Conservation (phyloP, 2,113 vertebrate genomes). For the Neomonachus schauinslandi region DNA sequence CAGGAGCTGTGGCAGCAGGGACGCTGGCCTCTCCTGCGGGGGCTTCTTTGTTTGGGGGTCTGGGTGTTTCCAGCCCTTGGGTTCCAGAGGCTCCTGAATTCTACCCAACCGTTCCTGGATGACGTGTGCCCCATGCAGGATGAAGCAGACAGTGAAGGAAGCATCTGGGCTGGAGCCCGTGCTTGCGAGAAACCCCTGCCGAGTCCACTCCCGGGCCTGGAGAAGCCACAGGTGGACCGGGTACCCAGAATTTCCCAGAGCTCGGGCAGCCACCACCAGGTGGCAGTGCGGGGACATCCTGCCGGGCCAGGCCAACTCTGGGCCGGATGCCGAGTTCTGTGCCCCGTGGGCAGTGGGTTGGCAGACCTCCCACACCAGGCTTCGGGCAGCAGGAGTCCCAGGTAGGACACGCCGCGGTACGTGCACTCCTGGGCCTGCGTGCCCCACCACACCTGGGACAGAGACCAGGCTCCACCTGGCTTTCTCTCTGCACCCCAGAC, state of each 20-base stretch:
- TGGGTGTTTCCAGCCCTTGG: neutral
- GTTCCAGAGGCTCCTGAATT: neutral
- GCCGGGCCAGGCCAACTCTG: neutral
- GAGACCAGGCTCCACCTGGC: neutral
- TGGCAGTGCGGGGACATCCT: slow-evolving; percentile 28
- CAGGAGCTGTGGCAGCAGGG: neutral
- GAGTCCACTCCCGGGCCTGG: neutral
- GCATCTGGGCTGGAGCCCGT: neutral
- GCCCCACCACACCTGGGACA: neutral
- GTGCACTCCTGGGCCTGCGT: neutral
- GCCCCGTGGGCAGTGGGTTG: fast-evolving
- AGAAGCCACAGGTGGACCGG: neutral
- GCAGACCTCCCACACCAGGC: neutral
- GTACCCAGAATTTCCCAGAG: fast-evolving
- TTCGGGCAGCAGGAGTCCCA: neutral
- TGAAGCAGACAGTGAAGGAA: neutral
- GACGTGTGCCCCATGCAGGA: neutral
- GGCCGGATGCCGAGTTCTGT: neutral
- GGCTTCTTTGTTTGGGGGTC: neutral
- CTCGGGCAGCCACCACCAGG: neutral
- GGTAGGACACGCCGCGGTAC: neutral
- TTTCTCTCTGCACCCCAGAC: too few species aligned
- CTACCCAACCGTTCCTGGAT: neutral
- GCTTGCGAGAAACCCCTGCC: neutral
- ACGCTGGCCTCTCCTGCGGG: fast-evolving